These are phyloP conservation scores for Odontomyia ornata DNA, from an alignment of 2,888 invertebrate species.

Conservation along the genomic window DNA sequence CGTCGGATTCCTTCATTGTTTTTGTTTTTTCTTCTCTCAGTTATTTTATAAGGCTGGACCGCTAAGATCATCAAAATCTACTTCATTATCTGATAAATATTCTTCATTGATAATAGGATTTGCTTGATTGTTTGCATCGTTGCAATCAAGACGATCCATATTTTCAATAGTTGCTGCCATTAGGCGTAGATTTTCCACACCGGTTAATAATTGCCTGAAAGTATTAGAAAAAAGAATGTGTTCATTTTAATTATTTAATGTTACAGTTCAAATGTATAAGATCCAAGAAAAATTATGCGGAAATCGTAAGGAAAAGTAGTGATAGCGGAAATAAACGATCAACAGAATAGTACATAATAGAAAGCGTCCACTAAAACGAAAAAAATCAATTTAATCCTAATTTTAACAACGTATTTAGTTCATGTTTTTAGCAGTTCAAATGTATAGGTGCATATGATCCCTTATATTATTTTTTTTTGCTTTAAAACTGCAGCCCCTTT, in stretches of 20 bases:
- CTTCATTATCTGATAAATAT: slow-evolving; percentile 55
- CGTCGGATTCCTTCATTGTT: not conserved
- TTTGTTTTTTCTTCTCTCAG: not conserved
- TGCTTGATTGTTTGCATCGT: slow-evolving; percentile 55
- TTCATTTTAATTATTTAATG: too few species aligned
- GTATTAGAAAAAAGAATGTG: too few species aligned
- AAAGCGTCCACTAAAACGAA: too few species aligned
- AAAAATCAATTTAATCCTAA: too few species aligned
- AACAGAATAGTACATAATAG: too few species aligned
- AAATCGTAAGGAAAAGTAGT: not conserved
- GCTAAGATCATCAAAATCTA: slow-evolving; percentile 57
- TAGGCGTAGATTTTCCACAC: slow-evolving; percentile 73
- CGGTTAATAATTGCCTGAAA: slow-evolving; percentile 71
- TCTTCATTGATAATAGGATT: slow-evolving; percentile 50
- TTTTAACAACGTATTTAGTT: too few species aligned
- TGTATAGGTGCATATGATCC: too few species aligned
- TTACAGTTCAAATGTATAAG: too few species aligned
- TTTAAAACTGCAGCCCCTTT: too few species aligned
- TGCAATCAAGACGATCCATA: slow-evolving; percentile 65
- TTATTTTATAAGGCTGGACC: slow-evolving; percentile 57
- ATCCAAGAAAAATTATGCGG: slow-evolving; percentile 3
- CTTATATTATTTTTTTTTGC: too few species aligned
- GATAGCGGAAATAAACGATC: not conserved
- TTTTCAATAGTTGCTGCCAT: slow-evolving; percentile 73
- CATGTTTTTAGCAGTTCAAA: too few species aligned